These are phyloP conservation scores for Ostrea denselamellosa DNA, from an alignment of 1,140 invertebrate species.

Conservation along the genomic window DNA sequence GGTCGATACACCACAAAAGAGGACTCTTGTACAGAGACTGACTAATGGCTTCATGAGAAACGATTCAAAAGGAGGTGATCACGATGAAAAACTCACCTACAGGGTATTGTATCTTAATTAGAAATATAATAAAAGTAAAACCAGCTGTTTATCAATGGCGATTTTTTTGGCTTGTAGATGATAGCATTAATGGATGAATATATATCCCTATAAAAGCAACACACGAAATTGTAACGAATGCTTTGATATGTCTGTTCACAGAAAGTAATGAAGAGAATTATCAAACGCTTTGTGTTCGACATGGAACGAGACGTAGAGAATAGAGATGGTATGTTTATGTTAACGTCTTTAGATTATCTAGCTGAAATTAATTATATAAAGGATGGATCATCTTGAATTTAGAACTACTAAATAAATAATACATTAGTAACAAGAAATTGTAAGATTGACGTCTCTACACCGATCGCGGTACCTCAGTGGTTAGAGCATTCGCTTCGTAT, in stretches of 20 bases:
- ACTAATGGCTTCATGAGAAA: constrained; percentile 69
- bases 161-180: no score
- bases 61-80: constrained; percentile 64
- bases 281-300: constrained; percentile 74
- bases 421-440: no score
- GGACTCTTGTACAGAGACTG: background rate
- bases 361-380: no score
- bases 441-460: no score
- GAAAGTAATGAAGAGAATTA: constrained; percentile 74
- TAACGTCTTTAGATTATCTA: no score
- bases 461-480: no score
- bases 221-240: background rate
- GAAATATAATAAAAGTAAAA: no score
- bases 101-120: background rate
- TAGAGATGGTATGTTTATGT: constrained; percentile 63
- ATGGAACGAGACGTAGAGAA: constrained; percentile 70
- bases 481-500: no score
- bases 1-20: background rate
- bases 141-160: no score
- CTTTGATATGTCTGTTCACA: constrained; percentile 42
- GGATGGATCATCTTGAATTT: no score
- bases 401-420: no score
- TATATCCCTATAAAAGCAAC: background rate
- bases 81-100: background rate
- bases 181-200: background rate